Evolutionary conservation across 2,113 vertebrate genomes (phyloP), one percentile per base, ranked within the genome.

Genomic region (Osmerus eperlanus): DNA sequence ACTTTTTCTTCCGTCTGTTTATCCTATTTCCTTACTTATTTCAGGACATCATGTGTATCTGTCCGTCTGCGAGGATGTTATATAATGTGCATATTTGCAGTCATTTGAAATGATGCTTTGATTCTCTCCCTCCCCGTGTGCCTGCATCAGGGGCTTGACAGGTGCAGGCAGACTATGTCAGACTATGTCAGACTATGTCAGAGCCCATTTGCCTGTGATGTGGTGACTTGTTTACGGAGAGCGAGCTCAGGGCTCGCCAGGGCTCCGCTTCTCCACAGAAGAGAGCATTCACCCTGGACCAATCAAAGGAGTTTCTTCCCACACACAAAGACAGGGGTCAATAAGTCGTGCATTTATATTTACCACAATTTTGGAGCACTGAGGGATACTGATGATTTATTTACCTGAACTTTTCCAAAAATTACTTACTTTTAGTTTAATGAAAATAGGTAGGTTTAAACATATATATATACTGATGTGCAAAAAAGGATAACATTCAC

Each of bases 91-190:
- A 12, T n/a, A 65, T 19, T 65, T 51, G 63, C 63, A 65, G 64
- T 65, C 64, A 21, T 65, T 65, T 65, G 64, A 65, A 65, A 65
- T 65, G 19, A 65, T 12, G 3, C 64, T 65, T 51, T 9, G 64
- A 51, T 65, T 65, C n/a, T 56, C 55, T 51, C 64, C 32, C 18
- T 65, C n/a, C 36, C n/a, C 9, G 36, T n/a, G n/a, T 51, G 28
- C 21, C 64, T 3, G 36, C 32, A 5, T 65, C 64, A 21, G n/a
- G 28, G 18, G 41, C 32, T 19, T 65, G 64, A 51, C 64, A 65
- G 64, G 64, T 65, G 64, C 64, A 65, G 36, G 64, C 64, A 65
- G 32, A 65, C 3, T 7, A 65, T 65, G 64, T 19, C 4, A 13
- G 32, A 65, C 3, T 7, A 65, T 65, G 64, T 19, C 4, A 13